These are phyloP conservation scores for Caerostris darwini DNA, from an alignment of 1,140 invertebrate genomes.

Conservation along the genomic window DNA sequence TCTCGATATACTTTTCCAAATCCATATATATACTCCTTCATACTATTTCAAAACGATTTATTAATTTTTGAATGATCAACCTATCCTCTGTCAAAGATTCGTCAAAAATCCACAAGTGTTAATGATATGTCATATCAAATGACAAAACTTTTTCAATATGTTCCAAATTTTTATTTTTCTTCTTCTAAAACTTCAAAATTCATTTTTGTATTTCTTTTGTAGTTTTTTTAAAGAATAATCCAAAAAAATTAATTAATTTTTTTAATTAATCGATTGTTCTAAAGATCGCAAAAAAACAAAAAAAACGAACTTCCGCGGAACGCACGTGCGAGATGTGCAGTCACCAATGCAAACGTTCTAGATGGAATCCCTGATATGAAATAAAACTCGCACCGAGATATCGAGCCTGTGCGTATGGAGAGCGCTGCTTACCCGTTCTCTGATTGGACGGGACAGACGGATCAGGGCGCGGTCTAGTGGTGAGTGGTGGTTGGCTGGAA, in stretches of 20 bases:
- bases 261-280: neutral
- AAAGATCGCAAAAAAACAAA: neutral
- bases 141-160: neutral
- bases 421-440: neutral
- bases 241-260: no score
- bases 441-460: conserved; percentile 55
- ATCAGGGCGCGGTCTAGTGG: conserved; percentile 69
- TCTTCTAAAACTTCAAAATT: neutral
- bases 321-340: conserved; percentile 24
- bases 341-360: neutral
- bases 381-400: neutral
- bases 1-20: no score
- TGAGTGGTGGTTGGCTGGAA: conserved; percentile 63
- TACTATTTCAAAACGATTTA: no score
- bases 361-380: conserved; percentile 59
- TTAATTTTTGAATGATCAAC: no score
- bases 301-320: neutral
- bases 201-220: neutral
- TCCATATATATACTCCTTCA: no score
- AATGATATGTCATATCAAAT: neutral
- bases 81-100: neutral
- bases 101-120: neutral
- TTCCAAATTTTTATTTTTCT: neutral
- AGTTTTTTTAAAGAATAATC: no score
- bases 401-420: conserved; percentile 7